Evolutionary conservation across 2,113 vertebrate genomes (phyloP).

Genomic region (Pluvialis apricaria): DNA sequence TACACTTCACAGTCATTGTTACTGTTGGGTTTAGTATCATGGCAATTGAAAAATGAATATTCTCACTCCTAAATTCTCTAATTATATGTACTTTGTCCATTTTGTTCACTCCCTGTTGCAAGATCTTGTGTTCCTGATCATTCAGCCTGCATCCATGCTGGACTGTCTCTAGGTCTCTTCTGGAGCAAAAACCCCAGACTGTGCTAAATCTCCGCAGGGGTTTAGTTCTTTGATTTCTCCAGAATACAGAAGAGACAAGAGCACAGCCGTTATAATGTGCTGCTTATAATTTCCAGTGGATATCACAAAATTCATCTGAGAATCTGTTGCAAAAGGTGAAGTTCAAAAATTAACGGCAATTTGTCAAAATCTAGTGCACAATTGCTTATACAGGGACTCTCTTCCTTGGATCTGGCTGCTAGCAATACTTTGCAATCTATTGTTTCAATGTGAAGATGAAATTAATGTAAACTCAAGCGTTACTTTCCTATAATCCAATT

Average conservation of each 20-base stretch:
- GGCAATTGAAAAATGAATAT: not conserved
- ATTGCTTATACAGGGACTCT: not conserved
- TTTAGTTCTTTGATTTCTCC: not conserved
- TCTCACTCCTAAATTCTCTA: not conserved
- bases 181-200: not conserved
- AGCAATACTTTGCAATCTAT: not conserved
- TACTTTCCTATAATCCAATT: not conserved
- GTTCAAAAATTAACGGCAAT: not conserved
- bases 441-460: not conserved
- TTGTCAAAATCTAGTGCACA: not conserved
- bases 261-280: not conserved
- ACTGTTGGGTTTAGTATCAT: not conserved
- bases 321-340: not conserved
- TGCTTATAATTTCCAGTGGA: not conserved
- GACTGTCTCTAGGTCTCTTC: not conserved
- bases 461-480: not conserved
- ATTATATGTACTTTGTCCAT: not conserved
- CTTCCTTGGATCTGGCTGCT: not conserved
- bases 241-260: not conserved
- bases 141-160: not conserved
- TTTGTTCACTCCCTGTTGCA: not conserved
- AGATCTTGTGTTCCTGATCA: not conserved
- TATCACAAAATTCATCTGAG: not conserved
- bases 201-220: not conserved
- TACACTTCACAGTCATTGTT: not conserved